Percentiles rank a stretch among this genome's conserved stretches.
These are phyloP conservation scores for Pseudorectes ferrugineus DNA, from an alignment of 2,113 vertebrate genomes.

Conservation along the genomic window DNA sequence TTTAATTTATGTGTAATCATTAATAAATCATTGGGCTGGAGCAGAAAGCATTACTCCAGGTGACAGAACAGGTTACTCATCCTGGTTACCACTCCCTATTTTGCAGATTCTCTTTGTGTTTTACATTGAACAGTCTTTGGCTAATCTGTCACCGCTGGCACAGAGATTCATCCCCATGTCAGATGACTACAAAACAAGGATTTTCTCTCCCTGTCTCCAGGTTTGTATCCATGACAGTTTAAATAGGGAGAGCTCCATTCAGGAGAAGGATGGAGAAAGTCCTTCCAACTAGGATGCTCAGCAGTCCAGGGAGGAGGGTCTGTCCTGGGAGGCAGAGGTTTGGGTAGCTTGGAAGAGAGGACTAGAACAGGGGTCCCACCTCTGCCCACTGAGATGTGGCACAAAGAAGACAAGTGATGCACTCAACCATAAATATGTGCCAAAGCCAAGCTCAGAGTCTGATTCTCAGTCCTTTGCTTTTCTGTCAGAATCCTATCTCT, in stretches of 20 bases:
- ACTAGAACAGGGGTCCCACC: not conserved
- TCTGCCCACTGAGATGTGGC: not conserved
- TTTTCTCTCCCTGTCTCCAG: not conserved
- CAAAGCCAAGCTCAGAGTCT: not conserved
- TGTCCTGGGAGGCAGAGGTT: not conserved
- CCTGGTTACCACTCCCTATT: not conserved
- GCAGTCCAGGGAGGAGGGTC: not conserved
- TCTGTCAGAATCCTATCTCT: not conserved
- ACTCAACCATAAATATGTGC: not conserved
- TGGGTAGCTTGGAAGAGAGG: not conserved
- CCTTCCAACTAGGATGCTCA: not conserved
- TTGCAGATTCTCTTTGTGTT: conserved; percentile 16
- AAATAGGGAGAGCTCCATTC: not conserved
- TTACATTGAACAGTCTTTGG: not conserved
- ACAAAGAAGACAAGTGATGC: not conserved
- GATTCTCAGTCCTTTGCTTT: not conserved
- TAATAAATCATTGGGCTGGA: conserved; percentile 30
- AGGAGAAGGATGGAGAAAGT: not conserved
- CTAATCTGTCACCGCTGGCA: not conserved
- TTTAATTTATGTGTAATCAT: conserved; percentile 37
- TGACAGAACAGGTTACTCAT: conserved; percentile 25
- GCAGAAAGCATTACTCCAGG: conserved; percentile 11
- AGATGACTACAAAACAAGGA: not conserved
- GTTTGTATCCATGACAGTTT: not conserved
- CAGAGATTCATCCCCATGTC: not conserved